Conservation (phyloP, 2,888 invertebrate genomes). For the Corbicula japonica region DNA sequence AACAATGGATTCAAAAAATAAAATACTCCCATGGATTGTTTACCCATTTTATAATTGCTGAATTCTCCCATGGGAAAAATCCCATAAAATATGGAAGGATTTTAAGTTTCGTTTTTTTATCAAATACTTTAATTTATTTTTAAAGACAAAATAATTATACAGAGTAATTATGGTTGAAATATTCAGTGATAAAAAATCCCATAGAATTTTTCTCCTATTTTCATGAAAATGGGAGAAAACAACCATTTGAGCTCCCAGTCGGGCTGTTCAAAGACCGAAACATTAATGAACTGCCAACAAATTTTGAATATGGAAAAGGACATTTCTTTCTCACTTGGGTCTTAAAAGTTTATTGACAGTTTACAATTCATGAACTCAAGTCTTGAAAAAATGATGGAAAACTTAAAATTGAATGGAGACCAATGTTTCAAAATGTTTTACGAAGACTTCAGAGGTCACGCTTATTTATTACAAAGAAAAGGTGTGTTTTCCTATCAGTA, state of each 20-base stretch:
- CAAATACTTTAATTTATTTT: too few species aligned
- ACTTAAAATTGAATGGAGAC: constrained; percentile 9
- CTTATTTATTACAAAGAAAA: constrained; percentile 64
- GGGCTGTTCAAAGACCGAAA: constrained; percentile 37
- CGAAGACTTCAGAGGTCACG: constrained; percentile 24
- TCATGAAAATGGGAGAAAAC: too few species aligned
- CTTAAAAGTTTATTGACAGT: constrained; percentile 37
- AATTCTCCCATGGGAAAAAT: too few species aligned
- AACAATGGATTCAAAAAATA: too few species aligned
- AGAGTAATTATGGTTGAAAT: too few species aligned
- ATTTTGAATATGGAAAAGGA: constrained; percentile 36
- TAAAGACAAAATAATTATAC: too few species aligned
- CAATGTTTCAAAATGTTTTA: constrained; percentile 23
- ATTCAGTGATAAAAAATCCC: too few species aligned
- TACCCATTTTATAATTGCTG: too few species aligned
- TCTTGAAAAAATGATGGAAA: constrained; percentile 29
- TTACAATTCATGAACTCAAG: constrained; percentile 28
- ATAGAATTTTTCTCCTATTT: too few species aligned
- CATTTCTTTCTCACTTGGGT: constrained; percentile 34
- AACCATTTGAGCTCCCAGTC: constrained; percentile 46
- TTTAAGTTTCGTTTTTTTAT: too few species aligned
- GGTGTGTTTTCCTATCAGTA: constrained; percentile 81
- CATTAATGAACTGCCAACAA: constrained; percentile 22
- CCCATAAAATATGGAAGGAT: too few species aligned
- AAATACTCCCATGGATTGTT: too few species aligned